Percentiles rank a stretch among this genome's conserved stretches.
phyloP scores from a whole-genome alignment of 2,888 invertebrate species.

The Ligdia adustata region DNA sequence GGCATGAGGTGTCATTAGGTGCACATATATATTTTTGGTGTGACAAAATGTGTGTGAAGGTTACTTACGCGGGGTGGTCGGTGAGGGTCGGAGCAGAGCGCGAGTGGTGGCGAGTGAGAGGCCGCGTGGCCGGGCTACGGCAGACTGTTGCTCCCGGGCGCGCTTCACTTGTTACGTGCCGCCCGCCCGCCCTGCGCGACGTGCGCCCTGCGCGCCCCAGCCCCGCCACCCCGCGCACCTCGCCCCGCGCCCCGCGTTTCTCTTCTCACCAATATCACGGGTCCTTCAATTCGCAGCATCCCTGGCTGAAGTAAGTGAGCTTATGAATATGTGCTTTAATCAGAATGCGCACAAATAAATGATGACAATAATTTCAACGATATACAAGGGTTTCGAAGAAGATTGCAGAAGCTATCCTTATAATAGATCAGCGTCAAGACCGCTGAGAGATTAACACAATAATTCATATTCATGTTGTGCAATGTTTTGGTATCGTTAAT shows the following conservation, averaged over 20 bases:
- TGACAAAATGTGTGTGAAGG: slow-evolving; percentile 53
- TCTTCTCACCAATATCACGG: slow-evolving; percentile 71
- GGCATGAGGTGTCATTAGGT: slow-evolving; percentile 8
- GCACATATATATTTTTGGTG: slow-evolving; percentile 10
- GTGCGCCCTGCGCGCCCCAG: slow-evolving; percentile 50
- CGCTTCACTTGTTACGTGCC: slow-evolving; percentile 83
- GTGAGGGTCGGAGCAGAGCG: slow-evolving; percentile 54
- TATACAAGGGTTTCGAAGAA: too few species aligned
- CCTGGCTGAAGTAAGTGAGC: slow-evolving; percentile 58
- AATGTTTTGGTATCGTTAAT: too few species aligned
- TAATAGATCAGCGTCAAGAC: too few species aligned
- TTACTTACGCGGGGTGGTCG: slow-evolving; percentile 71
- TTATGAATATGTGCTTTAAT: slow-evolving; percentile 31
- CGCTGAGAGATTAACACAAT: too few species aligned
- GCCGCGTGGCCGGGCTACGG: slow-evolving; percentile 82
- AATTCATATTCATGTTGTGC: too few species aligned
- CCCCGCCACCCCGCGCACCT: slow-evolving; percentile 62
- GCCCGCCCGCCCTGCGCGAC: slow-evolving; percentile 67
- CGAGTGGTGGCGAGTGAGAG: slow-evolving; percentile 65
- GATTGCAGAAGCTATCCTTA: too few species aligned
- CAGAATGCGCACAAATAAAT: slow-evolving; percentile 38
- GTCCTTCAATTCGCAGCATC: slow-evolving; percentile 75
- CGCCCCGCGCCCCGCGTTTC: slow-evolving; percentile 64
- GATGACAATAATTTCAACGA: too few species aligned
- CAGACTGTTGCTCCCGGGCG: slow-evolving; percentile 84